A percentile compares a stretch with the other conserved stretches of the same genome.
These are phyloP conservation scores for Toxotes lorentzi DNA, from an alignment of 2,797 vertebrate species.

Conservation along the genomic window DNA sequence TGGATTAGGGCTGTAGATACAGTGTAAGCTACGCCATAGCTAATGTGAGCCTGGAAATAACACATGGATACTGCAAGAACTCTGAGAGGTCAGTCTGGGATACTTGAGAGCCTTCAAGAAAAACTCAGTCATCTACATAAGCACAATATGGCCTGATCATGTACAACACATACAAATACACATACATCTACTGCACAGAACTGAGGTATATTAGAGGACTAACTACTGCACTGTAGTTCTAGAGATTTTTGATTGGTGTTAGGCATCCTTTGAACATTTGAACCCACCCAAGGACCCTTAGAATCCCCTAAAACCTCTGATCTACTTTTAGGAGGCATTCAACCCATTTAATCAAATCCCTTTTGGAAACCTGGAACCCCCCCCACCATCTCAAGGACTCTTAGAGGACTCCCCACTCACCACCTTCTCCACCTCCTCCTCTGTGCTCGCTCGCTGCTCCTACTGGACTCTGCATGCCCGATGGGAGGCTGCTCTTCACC, in stretches of 20 bases:
- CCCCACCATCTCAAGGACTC: conserved; percentile 19
- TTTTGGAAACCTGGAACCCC: neutral
- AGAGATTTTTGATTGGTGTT: neutral
- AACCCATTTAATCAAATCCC: neutral
- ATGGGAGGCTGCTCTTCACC: conserved; percentile 90
- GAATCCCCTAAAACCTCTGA: conserved; percentile 10
- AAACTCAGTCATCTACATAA: no score
- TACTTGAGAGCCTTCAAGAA: no score
- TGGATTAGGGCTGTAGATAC: neutral
- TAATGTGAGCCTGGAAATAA: neutral
- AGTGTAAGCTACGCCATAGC: neutral
- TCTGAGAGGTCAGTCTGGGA: neutral
- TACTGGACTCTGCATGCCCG: conserved; percentile 90
- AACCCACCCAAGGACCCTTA: neutral
- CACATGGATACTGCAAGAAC: neutral
- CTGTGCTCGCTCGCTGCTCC: conserved; percentile 80
- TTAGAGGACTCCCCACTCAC: conserved; percentile 63
- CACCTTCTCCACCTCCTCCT: conserved; percentile 71
- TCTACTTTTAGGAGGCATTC: conserved; percentile 1
- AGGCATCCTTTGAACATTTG: neutral
- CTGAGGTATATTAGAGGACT: neutral
- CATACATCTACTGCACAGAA: neutral
- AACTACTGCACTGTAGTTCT: neutral
- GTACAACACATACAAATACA: no score
- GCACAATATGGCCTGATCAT: no score